Evolutionary conservation across 1,140 invertebrate species (phyloP), one percentile per base, ranked within the genome.

Genomic region (Platorchestia sp.): DNA sequence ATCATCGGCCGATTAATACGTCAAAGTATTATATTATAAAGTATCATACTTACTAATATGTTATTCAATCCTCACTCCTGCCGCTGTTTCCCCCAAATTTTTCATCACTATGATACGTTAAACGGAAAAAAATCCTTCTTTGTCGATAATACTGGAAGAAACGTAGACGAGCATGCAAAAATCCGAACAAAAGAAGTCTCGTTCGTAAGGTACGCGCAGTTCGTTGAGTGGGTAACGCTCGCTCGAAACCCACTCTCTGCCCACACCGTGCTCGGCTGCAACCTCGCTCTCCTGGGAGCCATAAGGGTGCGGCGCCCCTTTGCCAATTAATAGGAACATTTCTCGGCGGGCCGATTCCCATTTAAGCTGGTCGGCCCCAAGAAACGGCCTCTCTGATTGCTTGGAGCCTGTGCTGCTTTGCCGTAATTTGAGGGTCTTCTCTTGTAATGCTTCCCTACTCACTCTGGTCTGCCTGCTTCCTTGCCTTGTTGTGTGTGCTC

Each of bases 241-340:
- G 14, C 87, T 90, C 87, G 10, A 45, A 42, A 27, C 41, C 19
- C 43, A 19, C 91, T 27, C 91, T 47, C 6, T 41, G 7, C 45
- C 14, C 45, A 40, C 89, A 7, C 43, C 6, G 43, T 45, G 91
- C 91, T 45, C 10, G 45, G 45, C 43, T 45, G 91, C 91, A 89
- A 41, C 87, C 41, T 44, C 41, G n/a, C 91, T 93, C 91, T 47
- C 91, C 44, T 36, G 91, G 91, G 91, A 40, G 43, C 45, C 91
- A 45, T 93, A 47, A 93, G 45, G 45, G 91, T 44, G 43, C 91
- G 43, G 91, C 43, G 45, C 43, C 91, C 91, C 91, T 45, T n/a
- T 93, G 91, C 91, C 91, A 93, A 93, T 93, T 93, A 93, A 93
- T 93, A 93, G 91, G 43, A 93, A 93, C 91, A 93, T 93, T 93